Base-by-base conservation (phyloP, 2,113 vertebrate species). In the Polypterus senegalus region DNA sequence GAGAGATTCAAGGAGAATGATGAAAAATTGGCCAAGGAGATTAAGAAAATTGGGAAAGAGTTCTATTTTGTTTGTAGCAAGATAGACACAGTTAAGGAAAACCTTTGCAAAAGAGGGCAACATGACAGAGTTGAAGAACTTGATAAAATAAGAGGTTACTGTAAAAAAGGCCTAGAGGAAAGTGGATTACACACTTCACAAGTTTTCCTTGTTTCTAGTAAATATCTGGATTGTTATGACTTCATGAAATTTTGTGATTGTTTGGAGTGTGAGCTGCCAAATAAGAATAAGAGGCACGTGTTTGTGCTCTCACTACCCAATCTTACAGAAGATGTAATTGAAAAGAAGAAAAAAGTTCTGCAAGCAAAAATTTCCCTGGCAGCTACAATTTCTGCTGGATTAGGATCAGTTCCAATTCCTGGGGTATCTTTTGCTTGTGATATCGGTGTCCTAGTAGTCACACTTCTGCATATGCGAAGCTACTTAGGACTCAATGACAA, bases 41-140 rank as follows among this genome's bases (percentile, higher is more conserved):
- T 67, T 6, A 45, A 63, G 8, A 53, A 45, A 7, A 52, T 61
- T 46, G 11, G 53, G 52, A 79, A 77, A 63, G 66, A 61, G 48
- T 79, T 81, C 67, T 81, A 81, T 60, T 80, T 83, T 1, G 76
- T 77, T 61, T 74, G 81, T 61, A 76, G 76, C 53, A 79, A 80
- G 65, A 74, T 80, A 49, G 80, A 80, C 1, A 66, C 67, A 10
- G 79, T 81, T 51, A 60, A 80, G 54, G 61, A 61, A 75, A 49
- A 56, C 67, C 1, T 64, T 60, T 1, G 6, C 72, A 73, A 59
- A 4, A 66, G 68, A 27, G 27, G 27, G 27, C 1, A 66, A 61
- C 0, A 55, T 55, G 61, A 71, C 64, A 66, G 62, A 4, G 74
- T 78, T 61, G 8, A 46, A 0, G 1, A 6, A 2, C 56, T 78